phyloP scores from a whole-genome alignment of 2,888 invertebrate species.

The Tenthredo scrophulariae region DNA sequence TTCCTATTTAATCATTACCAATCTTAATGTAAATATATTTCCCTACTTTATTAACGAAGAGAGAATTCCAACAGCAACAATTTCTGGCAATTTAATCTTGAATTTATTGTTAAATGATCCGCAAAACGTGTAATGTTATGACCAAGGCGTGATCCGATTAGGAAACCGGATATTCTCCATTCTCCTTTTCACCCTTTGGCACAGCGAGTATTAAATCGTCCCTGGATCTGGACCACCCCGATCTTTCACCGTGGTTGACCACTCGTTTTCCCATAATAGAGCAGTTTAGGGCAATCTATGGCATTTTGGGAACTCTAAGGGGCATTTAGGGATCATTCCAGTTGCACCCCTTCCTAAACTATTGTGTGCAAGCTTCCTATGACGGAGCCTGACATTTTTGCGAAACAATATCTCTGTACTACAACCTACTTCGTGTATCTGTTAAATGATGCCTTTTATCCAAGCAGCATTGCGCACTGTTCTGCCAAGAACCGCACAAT shows the following conservation, averaged over 20 bases:
- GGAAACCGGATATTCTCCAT: slow-evolving; percentile 9
- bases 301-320: slow-evolving; percentile 15
- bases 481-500: slow-evolving; percentile 28
- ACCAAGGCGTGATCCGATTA: slow-evolving; percentile 25
- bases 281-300: slow-evolving; percentile 38
- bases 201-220: slow-evolving; percentile 5
- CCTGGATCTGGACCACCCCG: slow-evolving; percentile 8
- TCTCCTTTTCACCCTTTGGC: slow-evolving; percentile 31
- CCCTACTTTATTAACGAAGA: too few species aligned
- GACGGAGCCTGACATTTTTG: not conserved
- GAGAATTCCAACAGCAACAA: not conserved
- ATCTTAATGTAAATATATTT: not conserved
- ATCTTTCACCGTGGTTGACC: slow-evolving; percentile 37
- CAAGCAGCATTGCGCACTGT: not conserved
- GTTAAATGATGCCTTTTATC: not conserved
- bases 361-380: not conserved
- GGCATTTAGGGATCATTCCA: slow-evolving; percentile 10
- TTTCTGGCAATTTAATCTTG: not conserved
- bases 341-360: not conserved
- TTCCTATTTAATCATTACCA: not conserved
- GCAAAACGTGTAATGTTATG: not conserved
- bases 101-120: not conserved
- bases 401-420: not conserved
- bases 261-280: slow-evolving; percentile 50
- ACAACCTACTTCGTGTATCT: not conserved